Base-by-base conservation (phyloP, 2,888 invertebrate genomes). In the Oscheius sp. region DNA sequence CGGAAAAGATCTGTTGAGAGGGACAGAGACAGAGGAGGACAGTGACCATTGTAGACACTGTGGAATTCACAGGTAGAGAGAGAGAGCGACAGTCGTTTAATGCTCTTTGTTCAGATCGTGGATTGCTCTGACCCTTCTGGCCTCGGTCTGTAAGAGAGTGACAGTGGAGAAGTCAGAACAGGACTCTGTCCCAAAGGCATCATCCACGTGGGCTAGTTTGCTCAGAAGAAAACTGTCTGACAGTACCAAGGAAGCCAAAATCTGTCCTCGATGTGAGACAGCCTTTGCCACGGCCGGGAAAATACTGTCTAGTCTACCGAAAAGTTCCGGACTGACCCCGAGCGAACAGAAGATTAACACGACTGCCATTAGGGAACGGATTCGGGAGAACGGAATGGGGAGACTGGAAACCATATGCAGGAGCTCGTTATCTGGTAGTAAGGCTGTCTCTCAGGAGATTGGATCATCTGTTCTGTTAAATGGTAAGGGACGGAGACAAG, bases 241-340 rank as follows among this genome's bases (percentile, higher is more conserved):
- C 1, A 9, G 21, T 11, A 1, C 53, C 7, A 29, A 35, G 13
- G 63, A 63, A 63, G 47, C 55, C n/a, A 53, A 68, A 53, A 37
- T 81, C 9, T 81, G 81, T 58, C 81, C 81, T 29, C 66, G 76
- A 29, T 81, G 81, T 58, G 81, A 81, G 48, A 76, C 75, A 53
- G 73, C 76, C 33, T 53, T 79, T 62, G 79, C 77, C 59, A 35
- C 68, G 2, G 75, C 76, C 29, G 75, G 75, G 21, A 76, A 74
- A 11, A 73, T 74, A 11, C 47, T 71, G 11, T 65, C 59, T 9
- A 73, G 74, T 29, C 74, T 76, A 4, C 76, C 76, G 74, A 21
- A n/a, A 4, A 13, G 11, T 4, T 33, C 65, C 29, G 74, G 75
- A 10, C 50, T 76, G n/a, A 68, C 75, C 1, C 74, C 76, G 29